Evolutionary conservation across 2,113 vertebrate genomes (phyloP).

Genomic region (Erythrolamprus reginae): DNA sequence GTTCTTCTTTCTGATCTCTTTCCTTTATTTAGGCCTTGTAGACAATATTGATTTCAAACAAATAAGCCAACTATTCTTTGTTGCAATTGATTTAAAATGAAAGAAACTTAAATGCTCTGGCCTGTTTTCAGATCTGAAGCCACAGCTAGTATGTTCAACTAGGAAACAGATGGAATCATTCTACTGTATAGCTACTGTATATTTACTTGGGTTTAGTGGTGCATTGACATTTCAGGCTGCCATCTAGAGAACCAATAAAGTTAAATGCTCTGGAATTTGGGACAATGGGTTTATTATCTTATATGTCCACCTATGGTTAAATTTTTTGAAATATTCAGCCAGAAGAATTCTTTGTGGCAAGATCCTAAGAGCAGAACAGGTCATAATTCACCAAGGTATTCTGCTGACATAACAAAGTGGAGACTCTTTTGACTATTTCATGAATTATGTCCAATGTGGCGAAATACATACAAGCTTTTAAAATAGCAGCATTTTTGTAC

Average conservation of each 20-base stretch:
- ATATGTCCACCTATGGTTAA: slow-evolving; percentile 41
- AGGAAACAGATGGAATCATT: background rate
- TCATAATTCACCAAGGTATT: slow-evolving; percentile 34
- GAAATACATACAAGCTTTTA: slow-evolving; percentile 13
- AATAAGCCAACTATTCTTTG: slow-evolving; percentile 13
- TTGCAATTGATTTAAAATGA: background rate
- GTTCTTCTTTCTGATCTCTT: slow-evolving; percentile 25
- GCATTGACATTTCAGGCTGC: background rate
- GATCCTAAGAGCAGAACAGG: background rate
- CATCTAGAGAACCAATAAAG: slow-evolving; percentile 17
- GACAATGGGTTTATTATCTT: slow-evolving; percentile 6
- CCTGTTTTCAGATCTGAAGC: background rate
- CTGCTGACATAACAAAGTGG: slow-evolving; percentile 8
- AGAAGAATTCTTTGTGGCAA: slow-evolving; percentile 22
- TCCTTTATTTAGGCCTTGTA: slow-evolving; percentile 9
- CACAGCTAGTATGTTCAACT: background rate
- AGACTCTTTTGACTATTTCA: slow-evolving; percentile 18
- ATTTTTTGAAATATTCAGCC: slow-evolving; percentile 5
- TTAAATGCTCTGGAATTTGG: slow-evolving; percentile 7
- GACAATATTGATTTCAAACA: slow-evolving; percentile 10
- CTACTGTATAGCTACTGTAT: background rate
- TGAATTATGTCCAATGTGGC: slow-evolving; percentile 12
- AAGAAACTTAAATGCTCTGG: background rate
- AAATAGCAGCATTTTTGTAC: background rate
- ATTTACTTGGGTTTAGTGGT: background rate